Percentiles rank a stretch among this genome's conserved stretches.
phyloP scores from a whole-genome alignment of 1,140 invertebrate genomes.

The Acyrthosiphon pisum region DNA sequence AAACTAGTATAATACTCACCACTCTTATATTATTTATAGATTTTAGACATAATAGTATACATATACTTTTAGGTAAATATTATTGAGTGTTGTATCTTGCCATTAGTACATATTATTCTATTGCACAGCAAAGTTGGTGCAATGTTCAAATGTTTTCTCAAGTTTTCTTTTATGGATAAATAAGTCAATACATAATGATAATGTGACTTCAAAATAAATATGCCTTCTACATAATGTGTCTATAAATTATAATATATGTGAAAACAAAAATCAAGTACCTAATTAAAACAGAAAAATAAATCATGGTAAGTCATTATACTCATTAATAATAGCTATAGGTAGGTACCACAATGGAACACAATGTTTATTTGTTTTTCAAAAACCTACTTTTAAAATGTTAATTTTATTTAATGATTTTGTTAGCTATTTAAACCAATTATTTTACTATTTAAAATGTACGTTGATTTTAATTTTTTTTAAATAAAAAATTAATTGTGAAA shows the following conservation, averaged over 20 bases:
- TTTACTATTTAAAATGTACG: background rate
- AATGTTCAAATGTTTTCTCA: background rate
- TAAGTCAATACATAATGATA: background rate
- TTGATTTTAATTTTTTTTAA: background rate
- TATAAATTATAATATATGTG: background rate
- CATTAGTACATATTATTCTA: background rate
- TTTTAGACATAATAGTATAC: background rate
- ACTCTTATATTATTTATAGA: background rate
- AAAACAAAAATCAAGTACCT: background rate
- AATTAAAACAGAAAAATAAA: background rate
- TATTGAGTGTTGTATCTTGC: background rate
- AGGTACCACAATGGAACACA: background rate
- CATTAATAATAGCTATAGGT: background rate
- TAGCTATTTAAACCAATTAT: background rate
- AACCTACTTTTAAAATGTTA: background rate
- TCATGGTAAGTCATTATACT: background rate
- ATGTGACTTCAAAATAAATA: background rate
- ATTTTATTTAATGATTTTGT: background rate
- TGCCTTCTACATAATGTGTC: background rate
- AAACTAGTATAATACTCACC: background rate
- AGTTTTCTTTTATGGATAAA: background rate
- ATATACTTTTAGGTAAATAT: background rate
- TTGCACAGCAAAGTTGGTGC: background rate
- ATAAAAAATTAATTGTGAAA: background rate
- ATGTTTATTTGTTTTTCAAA: background rate